These are phyloP conservation scores for Drosophila parvula DNA, from an alignment of 1,140 invertebrate species.

Conservation along the genomic window DNA sequence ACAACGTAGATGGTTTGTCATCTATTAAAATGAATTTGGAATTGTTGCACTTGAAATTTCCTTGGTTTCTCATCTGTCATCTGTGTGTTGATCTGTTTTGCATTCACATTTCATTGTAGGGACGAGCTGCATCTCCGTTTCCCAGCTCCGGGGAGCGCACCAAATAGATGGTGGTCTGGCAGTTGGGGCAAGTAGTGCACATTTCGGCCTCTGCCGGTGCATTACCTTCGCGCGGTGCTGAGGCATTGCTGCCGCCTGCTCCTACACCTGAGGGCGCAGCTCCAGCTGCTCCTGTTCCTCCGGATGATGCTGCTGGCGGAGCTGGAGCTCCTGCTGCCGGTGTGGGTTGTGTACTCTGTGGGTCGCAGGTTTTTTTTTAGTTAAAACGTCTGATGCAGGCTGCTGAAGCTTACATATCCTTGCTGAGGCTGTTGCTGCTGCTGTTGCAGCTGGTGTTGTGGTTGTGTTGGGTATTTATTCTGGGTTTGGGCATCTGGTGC, in stretches of 20 bases:
- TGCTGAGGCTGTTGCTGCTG: constrained; percentile 36
- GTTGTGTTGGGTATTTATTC: constrained; percentile 28
- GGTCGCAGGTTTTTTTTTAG: constrained; percentile 7
- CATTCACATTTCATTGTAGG: constrained; percentile 40
- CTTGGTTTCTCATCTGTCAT: constrained; percentile 9
- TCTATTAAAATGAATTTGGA: not conserved
- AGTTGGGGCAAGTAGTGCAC: constrained; percentile 82
- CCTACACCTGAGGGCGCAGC: not conserved
- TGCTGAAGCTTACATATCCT: constrained; percentile 58
- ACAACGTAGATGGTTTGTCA: not conserved
- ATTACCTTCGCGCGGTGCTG: too few relatives aligned
- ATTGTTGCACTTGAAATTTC: constrained; percentile 23
- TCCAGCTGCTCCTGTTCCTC: not conserved
- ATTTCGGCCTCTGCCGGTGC: constrained; percentile 62
- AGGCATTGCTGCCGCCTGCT: constrained; percentile 14
- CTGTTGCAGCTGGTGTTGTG: constrained; percentile 29
- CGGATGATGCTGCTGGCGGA: not conserved
- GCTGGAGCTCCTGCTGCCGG: not conserved
- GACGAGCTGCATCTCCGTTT: constrained; percentile 54
- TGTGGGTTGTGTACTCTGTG: constrained; percentile 37
- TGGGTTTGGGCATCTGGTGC: constrained; percentile 24
- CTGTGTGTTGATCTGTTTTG: not conserved
- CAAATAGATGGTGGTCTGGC: constrained; percentile 78
- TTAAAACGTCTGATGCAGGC: not conserved
- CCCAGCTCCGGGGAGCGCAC: constrained; percentile 68